phyloP scores from a whole-genome alignment of 1,140 invertebrate genomes.

The Proctacanthus coquilletti region DNA sequence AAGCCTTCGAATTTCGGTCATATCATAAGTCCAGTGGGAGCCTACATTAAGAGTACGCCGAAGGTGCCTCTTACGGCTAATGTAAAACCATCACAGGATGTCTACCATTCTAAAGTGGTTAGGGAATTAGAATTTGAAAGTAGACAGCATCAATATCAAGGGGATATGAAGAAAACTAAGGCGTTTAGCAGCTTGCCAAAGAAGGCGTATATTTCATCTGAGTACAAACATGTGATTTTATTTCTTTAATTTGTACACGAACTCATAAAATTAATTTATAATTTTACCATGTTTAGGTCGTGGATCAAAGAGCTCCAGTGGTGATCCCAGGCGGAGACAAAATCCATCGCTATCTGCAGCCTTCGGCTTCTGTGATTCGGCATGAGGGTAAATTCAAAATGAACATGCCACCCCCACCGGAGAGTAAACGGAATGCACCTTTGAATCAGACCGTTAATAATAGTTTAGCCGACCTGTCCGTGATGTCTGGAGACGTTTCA shows the following conservation, averaged over 20 bases:
- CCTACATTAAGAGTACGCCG: slow-evolving; percentile 29
- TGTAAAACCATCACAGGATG: neutral
- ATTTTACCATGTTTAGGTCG: slow-evolving; percentile 15
- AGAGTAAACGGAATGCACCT: slow-evolving; percentile 9
- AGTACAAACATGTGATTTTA: slow-evolving; percentile 19
- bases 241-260: neutral
- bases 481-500: slow-evolving; percentile 28
- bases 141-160: no score
- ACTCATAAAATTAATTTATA: neutral
- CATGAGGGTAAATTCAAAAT: slow-evolving; percentile 22
- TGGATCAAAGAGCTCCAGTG: slow-evolving; percentile 21
- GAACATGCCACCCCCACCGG: slow-evolving; percentile 10
- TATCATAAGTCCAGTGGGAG: slow-evolving; percentile 28
- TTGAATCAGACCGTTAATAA: slow-evolving; percentile 12
- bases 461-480: slow-evolving; percentile 27
- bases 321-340: slow-evolving; percentile 20
- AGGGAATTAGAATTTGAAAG: slow-evolving; percentile 17
- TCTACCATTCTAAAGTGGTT: slow-evolving; percentile 6
- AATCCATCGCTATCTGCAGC: slow-evolving; percentile 23
- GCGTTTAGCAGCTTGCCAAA: slow-evolving; percentile 14
- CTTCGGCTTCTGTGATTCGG: slow-evolving; percentile 18
- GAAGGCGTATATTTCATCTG: slow-evolving; percentile 25
- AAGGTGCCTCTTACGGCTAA: slow-evolving; percentile 5
- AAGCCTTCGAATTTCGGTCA: slow-evolving; percentile 20
- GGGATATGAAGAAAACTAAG: neutral